Evolutionary conservation across 2,888 invertebrate species (phyloP).

Genomic region (Xylota segnis): DNA sequence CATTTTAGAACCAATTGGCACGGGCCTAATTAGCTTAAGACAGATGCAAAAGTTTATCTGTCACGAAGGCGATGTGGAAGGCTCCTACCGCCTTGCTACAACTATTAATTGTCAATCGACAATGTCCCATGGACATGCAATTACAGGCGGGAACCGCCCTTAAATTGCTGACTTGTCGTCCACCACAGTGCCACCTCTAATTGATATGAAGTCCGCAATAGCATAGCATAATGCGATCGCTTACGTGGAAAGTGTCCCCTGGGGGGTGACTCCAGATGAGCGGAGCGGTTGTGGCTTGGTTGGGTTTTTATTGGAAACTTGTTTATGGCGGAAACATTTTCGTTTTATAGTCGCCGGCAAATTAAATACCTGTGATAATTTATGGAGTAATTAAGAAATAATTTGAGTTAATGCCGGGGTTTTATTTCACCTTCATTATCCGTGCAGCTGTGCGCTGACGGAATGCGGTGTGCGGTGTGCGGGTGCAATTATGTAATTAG

Average conservation of each 20-base stretch:
- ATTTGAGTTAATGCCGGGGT: constrained; percentile 60
- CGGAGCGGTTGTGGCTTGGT: not conserved
- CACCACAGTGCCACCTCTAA: constrained; percentile 36
- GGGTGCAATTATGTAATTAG: constrained; percentile 39
- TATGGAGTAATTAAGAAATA: constrained; percentile 67
- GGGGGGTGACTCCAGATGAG: constrained; percentile 44
- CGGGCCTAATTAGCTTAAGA: constrained; percentile 21
- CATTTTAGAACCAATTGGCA: constrained; percentile 6
- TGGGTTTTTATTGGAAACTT: constrained; percentile 59
- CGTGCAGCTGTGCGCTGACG: constrained; percentile 26
- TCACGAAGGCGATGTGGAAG: not conserved
- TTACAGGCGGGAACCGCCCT: constrained; percentile 32
- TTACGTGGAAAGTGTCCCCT: constrained; percentile 32
- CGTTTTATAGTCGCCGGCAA: constrained; percentile 55
- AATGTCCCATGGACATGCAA: constrained; percentile 32
- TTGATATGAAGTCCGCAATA: constrained; percentile 59
- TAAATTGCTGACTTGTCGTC: constrained; percentile 32
- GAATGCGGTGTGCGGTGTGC: constrained; percentile 49
- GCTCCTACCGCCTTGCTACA: not conserved
- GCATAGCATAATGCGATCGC: constrained; percentile 35
- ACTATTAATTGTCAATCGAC: constrained; percentile 17
- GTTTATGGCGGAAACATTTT: constrained; percentile 65
- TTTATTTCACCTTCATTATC: constrained; percentile 59
- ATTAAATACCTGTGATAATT: constrained; percentile 73
- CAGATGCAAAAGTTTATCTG: constrained; percentile 17